These are phyloP conservation scores for Tricholauxania praeusta DNA, from an alignment of 2,888 invertebrate species.

Conservation along the genomic window DNA sequence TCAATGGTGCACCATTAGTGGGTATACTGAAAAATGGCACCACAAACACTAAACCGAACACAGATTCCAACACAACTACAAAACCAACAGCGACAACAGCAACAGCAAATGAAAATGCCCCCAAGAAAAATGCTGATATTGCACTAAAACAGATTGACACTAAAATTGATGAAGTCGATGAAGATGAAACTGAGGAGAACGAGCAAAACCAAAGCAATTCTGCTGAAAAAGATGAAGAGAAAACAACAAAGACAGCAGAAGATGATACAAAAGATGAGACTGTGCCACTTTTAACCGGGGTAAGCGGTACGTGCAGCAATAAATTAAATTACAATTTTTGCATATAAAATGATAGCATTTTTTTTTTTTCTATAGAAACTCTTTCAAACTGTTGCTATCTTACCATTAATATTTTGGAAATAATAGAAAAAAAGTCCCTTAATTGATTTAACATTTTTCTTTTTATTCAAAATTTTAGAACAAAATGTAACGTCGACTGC, in stretches of 20 bases:
- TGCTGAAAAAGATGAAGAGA: slow-evolving; percentile 27
- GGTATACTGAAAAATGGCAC: slow-evolving; percentile 67
- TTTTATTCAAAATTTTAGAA: background rate
- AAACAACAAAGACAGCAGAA: background rate
- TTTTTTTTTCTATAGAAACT: too few relatives aligned
- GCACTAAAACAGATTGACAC: slow-evolving; percentile 49
- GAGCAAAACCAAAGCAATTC: slow-evolving; percentile 34
- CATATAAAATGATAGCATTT: background rate
- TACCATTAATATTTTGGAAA: too few relatives aligned
- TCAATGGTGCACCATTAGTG: slow-evolving; percentile 61
- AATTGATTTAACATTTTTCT: background rate
- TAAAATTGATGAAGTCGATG: slow-evolving; percentile 59
- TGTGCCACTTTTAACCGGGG: slow-evolving; percentile 60
- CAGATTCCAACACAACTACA: slow-evolving; percentile 48
- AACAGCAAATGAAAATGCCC: slow-evolving; percentile 49
- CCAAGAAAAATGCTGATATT: slow-evolving; percentile 55
- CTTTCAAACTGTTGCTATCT: too few relatives aligned
- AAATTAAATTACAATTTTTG: slow-evolving; percentile 22
- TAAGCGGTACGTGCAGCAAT: slow-evolving; percentile 70
- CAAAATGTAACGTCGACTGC: background rate
- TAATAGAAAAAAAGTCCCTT: too few relatives aligned
- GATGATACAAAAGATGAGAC: slow-evolving; percentile 31
- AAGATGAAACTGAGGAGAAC: slow-evolving; percentile 50
- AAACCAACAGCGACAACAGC: slow-evolving; percentile 47
- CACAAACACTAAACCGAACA: slow-evolving; percentile 34